These are phyloP conservation scores for Mungos mungo DNA, from an alignment of 2,113 vertebrate genomes.

Conservation along the genomic window DNA sequence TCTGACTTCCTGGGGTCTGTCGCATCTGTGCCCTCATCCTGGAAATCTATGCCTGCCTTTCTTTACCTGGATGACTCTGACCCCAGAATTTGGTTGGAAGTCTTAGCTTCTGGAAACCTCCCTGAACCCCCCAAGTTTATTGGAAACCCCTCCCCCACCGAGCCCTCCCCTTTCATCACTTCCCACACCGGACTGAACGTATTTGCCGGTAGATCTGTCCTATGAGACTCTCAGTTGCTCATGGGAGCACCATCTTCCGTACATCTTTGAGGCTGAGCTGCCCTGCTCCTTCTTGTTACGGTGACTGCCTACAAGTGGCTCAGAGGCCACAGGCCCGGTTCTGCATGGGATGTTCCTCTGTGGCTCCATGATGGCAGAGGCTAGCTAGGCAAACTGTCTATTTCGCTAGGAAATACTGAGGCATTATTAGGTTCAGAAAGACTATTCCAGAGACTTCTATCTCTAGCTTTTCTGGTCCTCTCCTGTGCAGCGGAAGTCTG, in stretches of 20 bases:
- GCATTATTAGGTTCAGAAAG: background rate
- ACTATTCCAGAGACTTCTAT: background rate
- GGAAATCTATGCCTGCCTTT: background rate
- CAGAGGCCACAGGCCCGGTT: background rate
- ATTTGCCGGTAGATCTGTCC: background rate
- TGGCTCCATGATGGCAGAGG: background rate
- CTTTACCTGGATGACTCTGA: background rate
- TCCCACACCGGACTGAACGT: rapidly evolving
- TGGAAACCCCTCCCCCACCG: too few species aligned
- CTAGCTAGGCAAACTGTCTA: background rate
- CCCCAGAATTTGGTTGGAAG: background rate
- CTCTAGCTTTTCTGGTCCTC: background rate
- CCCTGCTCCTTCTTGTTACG: background rate
- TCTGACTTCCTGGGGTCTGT: background rate
- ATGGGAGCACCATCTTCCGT: rapidly evolving
- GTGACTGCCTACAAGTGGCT: background rate
- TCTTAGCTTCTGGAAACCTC: background rate
- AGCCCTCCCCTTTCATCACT: background rate
- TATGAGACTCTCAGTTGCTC: background rate
- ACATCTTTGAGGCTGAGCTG: background rate
- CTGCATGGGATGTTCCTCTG: background rate
- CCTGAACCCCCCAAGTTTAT: background rate
- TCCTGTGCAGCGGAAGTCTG: background rate
- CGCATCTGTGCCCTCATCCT: background rate
- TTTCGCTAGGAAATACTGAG: background rate